Evolutionary conservation across 2,113 vertebrate genomes (phyloP).

Genomic region (Peromyscus leucopus): DNA sequence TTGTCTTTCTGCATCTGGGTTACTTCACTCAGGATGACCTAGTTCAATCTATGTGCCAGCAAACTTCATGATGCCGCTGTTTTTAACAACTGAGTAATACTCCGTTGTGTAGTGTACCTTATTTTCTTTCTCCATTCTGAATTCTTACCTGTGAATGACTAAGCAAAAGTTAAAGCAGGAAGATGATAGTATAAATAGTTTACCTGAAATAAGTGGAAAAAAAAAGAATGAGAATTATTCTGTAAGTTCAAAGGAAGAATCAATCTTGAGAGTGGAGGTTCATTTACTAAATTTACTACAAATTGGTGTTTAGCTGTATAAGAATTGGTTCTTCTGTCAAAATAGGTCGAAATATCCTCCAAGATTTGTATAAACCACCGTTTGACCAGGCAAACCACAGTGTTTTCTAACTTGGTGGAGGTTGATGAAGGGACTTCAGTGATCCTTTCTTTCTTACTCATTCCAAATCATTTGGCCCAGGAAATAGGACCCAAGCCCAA

Average conservation of each 20-base stretch:
- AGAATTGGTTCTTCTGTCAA: background rate
- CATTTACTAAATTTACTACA: background rate
- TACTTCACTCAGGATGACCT: too few relatives aligned
- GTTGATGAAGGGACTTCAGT: background rate
- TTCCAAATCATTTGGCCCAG: slow-evolving; percentile 34
- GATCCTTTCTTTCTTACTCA: background rate
- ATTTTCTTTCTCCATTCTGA: background rate
- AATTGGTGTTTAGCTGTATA: background rate
- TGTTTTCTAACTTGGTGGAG: background rate
- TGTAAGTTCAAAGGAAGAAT: background rate
- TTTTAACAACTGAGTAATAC: too few relatives aligned
- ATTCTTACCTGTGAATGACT: background rate
- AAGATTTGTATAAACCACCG: background rate
- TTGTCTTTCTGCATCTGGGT: too few relatives aligned
- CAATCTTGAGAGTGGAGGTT: background rate
- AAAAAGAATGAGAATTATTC: background rate
- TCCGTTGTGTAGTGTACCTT: too few relatives aligned
- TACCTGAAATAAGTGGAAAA: background rate
- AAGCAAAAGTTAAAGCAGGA: background rate
- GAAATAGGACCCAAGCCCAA: background rate
- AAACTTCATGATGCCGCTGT: too few relatives aligned
- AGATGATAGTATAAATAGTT: background rate
- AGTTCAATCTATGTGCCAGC: too few relatives aligned
- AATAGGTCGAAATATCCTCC: background rate
- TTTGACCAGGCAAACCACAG: background rate